Conservation (phyloP, 2,113 vertebrate species). For the Scytalopus superciliaris region DNA sequence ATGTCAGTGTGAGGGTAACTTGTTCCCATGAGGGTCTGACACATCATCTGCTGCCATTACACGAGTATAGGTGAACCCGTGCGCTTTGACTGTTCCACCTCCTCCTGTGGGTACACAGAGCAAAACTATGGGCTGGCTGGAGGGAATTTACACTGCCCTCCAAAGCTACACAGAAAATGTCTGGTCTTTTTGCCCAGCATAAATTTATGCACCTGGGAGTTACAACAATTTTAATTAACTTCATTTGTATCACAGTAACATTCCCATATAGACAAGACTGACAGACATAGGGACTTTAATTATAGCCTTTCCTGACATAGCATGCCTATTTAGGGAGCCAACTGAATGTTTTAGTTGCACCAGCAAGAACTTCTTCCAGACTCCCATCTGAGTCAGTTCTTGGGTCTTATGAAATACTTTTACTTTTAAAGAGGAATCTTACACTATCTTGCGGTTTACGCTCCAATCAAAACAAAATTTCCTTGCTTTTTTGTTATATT, state of each 20-base stretch:
- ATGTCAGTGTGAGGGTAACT: not conserved
- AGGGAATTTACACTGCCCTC: not conserved
- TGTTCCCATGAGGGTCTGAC: not conserved
- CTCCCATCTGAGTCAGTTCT: not conserved
- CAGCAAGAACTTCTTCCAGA: not conserved
- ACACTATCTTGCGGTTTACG: not conserved
- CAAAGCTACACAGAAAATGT: not conserved
- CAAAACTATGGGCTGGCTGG: not conserved
- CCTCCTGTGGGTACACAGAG: not conserved
- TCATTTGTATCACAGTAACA: not conserved
- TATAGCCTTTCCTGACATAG: slow-evolving; percentile 8
- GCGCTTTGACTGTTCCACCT: not conserved
- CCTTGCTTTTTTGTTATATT: not conserved
- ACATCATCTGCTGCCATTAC: not conserved
- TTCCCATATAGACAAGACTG: not conserved
- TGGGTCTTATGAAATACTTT: not conserved
- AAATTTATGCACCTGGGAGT: not conserved
- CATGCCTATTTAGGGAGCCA: not conserved
- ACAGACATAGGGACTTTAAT: slow-evolving; percentile 5
- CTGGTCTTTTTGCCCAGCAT: not conserved
- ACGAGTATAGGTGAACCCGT: rapidly evolving
- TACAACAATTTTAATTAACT: not conserved
- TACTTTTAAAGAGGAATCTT: not conserved
- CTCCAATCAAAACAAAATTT: not conserved
- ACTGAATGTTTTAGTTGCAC: not conserved